Percentiles rank a stretch among this genome's conserved stretches.
Conservation (phyloP, 2,113 vertebrate species). For the Sciurus niger region DNA sequence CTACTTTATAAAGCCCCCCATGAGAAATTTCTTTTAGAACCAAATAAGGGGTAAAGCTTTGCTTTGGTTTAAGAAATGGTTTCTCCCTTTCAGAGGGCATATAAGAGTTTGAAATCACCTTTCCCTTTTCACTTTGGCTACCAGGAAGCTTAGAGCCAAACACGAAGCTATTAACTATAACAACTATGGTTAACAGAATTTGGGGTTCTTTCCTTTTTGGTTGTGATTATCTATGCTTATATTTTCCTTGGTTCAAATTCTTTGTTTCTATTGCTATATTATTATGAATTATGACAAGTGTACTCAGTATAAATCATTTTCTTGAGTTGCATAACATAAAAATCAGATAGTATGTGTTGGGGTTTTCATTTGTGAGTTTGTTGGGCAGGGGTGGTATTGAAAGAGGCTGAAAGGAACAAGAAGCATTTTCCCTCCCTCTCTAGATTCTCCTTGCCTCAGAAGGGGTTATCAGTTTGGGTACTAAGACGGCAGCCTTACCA, state of each 20-base stretch:
- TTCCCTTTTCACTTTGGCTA: slow-evolving; percentile 50
- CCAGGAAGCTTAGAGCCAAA: slow-evolving; percentile 12
- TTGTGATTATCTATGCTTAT: not conserved
- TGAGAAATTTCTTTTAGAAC: slow-evolving; percentile 51
- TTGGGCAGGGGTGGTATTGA: not conserved
- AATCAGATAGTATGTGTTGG: not conserved
- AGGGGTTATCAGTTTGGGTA: not conserved
- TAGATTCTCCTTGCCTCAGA: not conserved
- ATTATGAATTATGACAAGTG: not conserved
- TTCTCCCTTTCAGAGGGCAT: slow-evolving; percentile 4
- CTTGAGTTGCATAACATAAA: slow-evolving; percentile 15
- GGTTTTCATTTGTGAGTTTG: not conserved
- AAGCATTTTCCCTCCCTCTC: not conserved
- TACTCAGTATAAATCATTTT: slow-evolving; percentile 19
- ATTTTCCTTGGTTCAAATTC: not conserved
- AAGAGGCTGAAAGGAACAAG: not conserved
- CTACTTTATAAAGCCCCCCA: not conserved
- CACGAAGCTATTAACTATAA: not conserved
- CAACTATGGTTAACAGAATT: not conserved
- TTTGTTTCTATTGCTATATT: slow-evolving; percentile 21
- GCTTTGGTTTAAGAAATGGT: slow-evolving; percentile 32
- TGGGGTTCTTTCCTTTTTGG: not conserved
- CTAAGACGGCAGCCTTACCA: not conserved
- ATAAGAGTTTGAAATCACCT: not conserved
- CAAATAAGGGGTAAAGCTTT: not conserved